Conservation (phyloP, 2,797 vertebrate genomes). For the Melanitta fusca region DNA sequence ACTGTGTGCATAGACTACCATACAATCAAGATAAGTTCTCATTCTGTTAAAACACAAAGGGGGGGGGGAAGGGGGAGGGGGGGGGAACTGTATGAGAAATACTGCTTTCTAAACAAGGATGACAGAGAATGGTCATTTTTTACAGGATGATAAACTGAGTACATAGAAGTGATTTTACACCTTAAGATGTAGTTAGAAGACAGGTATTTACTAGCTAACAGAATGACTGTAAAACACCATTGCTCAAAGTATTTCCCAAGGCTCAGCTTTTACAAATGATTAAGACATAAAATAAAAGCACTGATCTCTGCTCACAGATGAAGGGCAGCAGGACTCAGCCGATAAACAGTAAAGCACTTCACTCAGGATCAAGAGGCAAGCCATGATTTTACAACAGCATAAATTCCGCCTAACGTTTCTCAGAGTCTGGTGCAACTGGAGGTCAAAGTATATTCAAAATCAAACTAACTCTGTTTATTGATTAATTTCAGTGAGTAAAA, state of each 20-base stretch:
- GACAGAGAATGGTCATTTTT: neutral
- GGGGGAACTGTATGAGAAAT: neutral
- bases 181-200: neutral
- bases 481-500: slow-evolving; percentile 26
- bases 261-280: neutral
- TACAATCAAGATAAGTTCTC: neutral
- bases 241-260: neutral
- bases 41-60: neutral
- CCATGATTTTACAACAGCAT: neutral
- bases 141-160: neutral
- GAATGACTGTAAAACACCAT: neutral
- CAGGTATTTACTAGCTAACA: neutral
- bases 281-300: neutral
- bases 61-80: accelerated
- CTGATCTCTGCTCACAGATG: neutral
- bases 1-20: neutral
- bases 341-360: neutral
- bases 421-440: neutral
- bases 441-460: neutral
- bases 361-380: neutral
- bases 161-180: neutral
- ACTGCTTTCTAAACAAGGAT: neutral
- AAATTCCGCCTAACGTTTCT: neutral
- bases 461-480: neutral
- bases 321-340: neutral